These are phyloP conservation scores for Oncorhynchus kisutch DNA, from an alignment of 2,113 vertebrate genomes.

Conservation along the genomic window DNA sequence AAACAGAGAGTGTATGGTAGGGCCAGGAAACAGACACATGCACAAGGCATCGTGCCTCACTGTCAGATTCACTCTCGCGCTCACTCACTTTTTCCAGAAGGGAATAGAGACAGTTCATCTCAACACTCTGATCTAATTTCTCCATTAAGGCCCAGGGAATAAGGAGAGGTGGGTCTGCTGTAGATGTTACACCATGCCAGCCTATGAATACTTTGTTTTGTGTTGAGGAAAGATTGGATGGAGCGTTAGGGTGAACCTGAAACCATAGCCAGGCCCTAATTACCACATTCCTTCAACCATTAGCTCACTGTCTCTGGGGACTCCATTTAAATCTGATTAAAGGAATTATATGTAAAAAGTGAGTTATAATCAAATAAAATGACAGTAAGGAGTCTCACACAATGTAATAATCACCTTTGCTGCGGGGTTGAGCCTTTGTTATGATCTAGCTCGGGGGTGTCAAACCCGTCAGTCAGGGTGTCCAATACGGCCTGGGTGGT, in stretches of 20 bases:
- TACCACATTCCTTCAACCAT: constrained; percentile 62
- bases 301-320: constrained; percentile 76
- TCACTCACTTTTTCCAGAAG: constrained; percentile 61
- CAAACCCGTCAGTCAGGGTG: neutral
- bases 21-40: constrained; percentile 52
- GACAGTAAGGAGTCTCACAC: constrained; percentile 49
- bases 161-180: constrained; percentile 40
- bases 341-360: constrained; percentile 69
- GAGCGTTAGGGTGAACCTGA: constrained; percentile 58
- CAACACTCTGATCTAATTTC: constrained; percentile 52
- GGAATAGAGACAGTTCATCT: constrained; percentile 52
- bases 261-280: constrained; percentile 60
- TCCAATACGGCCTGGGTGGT: no score
- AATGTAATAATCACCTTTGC: constrained; percentile 43
- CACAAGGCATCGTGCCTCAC: constrained; percentile 27
- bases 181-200: constrained; percentile 35
- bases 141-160: constrained; percentile 32
- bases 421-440: constrained; percentile 11
- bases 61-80: constrained; percentile 52
- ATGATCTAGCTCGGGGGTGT: constrained; percentile 3
- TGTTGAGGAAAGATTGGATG: constrained; percentile 46
- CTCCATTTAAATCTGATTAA: constrained; percentile 50
- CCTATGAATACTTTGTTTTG: constrained; percentile 32
- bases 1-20: constrained; percentile 48
- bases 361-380: constrained; percentile 62